Evolutionary conservation across 2,888 invertebrate genomes (phyloP), one percentile per base, ranked within the genome.

Genomic region (Xanthia icteritia): DNA sequence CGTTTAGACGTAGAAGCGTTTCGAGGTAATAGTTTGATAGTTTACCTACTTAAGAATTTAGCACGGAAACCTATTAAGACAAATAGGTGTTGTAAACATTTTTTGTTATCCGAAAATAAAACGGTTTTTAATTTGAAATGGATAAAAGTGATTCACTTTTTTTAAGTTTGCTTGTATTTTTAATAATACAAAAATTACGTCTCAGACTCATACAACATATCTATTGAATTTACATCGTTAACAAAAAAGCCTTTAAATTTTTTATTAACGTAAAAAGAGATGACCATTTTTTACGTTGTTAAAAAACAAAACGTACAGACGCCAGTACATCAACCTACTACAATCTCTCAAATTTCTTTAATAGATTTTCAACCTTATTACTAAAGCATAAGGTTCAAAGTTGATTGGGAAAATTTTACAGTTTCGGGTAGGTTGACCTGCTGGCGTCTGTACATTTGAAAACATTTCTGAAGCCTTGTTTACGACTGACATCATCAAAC

Each of bases 1-100:
- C 54, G 48, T 54, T 70, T 45, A 56, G 20, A 31, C 27, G 15
- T 36, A n/a, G 42, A 31, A 39, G 63, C 27, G 60, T 75, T 36
- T 6, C 42, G 48, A 72, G 27, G 48, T 66, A 72, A 56, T 85
- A 31, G n/a, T 65, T 61, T n/a, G 58, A n/a, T 39, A 61, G 71
- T 39, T 63, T n/a, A 31, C 48, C 15, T 67, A 79, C 60, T 61
- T 66, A 4, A 23, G 17, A 42, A 81, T 54, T 66, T 75, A 6
- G 9, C 27, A 39, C 8, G 36, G 11, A n/a, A n/a, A 39, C 17
- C 15, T 20, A 39, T 45, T 39, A 27, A 23, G 23, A 65, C 20
- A 11, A n/a, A 48, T 15, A 58, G 9, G 4, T 4, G 1, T 56
- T 3, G 9, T 72, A 6, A 11, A 72, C 23, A 17, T 71, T 70